phyloP scores from a whole-genome alignment of 2,797 vertebrate genomes.

The Tamandua tetradactyla region DNA sequence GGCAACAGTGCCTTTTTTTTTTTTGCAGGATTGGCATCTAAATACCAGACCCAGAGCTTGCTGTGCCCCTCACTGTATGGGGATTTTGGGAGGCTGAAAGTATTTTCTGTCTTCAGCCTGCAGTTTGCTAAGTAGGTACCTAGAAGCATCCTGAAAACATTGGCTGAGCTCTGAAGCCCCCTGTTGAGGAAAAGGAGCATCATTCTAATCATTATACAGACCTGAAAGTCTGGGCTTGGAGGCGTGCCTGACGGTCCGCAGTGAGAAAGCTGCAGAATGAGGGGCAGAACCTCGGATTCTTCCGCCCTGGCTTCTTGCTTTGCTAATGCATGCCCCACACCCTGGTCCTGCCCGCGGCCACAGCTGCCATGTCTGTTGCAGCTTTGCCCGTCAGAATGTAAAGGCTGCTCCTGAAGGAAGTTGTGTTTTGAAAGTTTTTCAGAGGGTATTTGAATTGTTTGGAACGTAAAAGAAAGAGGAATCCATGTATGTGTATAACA shows the following conservation, averaged over 20 bases:
- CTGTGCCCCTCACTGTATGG: not conserved
- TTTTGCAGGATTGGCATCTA: constrained; percentile 9
- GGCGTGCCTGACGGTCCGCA: constrained; percentile 19
- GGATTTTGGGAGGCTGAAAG: not conserved
- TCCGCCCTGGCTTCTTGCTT: constrained; percentile 23
- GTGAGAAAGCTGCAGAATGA: constrained; percentile 2
- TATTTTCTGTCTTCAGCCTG: constrained; percentile 42
- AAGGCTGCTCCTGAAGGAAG: not conserved
- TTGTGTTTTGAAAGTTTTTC: constrained; percentile 16
- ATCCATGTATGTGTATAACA: not conserved
- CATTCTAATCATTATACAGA: constrained; percentile 47
- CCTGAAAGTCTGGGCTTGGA: not conserved
- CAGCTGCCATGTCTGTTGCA: not conserved
- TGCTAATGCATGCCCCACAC: not conserved
- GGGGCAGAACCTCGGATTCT: not conserved
- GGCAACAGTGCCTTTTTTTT: not conserved
- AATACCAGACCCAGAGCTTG: not conserved
- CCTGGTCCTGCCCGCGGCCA: not conserved
- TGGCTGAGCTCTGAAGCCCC: constrained; percentile 44
- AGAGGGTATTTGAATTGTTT: not conserved
- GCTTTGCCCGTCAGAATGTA: not conserved
- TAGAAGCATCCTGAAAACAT: not conserved
- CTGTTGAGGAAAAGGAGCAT: constrained; percentile 45
- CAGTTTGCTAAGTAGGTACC: constrained; percentile 40
- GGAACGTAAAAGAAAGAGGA: constrained; percentile 4